Base-by-base conservation (phyloP, 2,113 vertebrate species). In the Pachycephala philippinensis region DNA sequence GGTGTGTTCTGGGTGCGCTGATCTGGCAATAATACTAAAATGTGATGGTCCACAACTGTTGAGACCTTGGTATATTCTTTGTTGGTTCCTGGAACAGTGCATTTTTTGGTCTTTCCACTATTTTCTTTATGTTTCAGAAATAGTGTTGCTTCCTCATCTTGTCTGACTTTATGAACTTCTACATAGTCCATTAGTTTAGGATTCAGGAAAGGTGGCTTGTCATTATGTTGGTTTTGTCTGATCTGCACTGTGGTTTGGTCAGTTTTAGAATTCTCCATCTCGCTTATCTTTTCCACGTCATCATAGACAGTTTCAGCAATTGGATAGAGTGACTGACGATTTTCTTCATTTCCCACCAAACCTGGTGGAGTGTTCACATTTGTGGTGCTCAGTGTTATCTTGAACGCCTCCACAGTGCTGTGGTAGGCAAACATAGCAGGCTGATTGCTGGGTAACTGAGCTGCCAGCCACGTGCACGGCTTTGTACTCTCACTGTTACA, bases 21-120 rank as follows among this genome's bases (percentile, higher is more conserved):
- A 44, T 98, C 98, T 66, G 96, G 98, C 90, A 99, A 97, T 71
- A 99, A 97, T 53, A 99, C 96, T 75, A 99, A 96, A 89, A 98
- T 94, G 49, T 97, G 98, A 86, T 98, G 97, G 35, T 96, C 97
- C 35, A 92, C 87, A 79, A 99, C 96, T 15, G 96, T 96, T 72
- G 98, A 98, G 68, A 99, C 98, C 94, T 98, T 99, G 37, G 99
- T 98, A 79, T 99, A 99, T 90, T 99, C 98, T 81, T 98, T 81
- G 75, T 60, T 97, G 53, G 63, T 77, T 96, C 97, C 85, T 24
- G 91, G 26, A 80, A 70, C 18, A 13, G 45, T 27, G 5, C 71
- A 31, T 82, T 92, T 98, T 92, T 97, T 93, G 0, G 42, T 65
- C 68, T 90, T 96, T 47, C 59, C 24, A 15, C 10, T 71, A 24